Base-by-base conservation (phyloP, 2,113 vertebrate genomes). In the Anolis sagrei region DNA sequence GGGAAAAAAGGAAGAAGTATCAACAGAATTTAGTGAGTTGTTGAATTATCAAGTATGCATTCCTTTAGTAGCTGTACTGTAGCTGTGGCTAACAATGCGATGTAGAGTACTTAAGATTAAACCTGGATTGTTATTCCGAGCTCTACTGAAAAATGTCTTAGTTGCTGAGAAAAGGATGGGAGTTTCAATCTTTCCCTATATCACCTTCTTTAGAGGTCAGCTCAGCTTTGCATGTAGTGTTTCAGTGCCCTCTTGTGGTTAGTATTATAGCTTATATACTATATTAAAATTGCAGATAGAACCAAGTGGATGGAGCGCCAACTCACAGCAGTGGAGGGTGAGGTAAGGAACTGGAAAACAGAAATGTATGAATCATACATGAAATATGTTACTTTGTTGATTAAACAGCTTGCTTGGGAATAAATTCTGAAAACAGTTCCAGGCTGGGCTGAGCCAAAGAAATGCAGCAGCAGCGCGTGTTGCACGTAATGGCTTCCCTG, bases 331-430 rank as follows among this genome's bases (percentile, higher is more conserved):
- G 89, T 88, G 90, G 90, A 92, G 92, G 89, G 76, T 61, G 91
- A 91, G 94, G 94, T 95, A 94, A 95, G 94, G 86, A 94, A 87
- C 87, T 91, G 93, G 89, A 92, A 93, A 89, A 92, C 89, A 88
- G 75, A 88, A 91, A 93, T 92, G 91, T 92, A 92, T 93, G 94
- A 95, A 94, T 94, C 93, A 93, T 91, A 93, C 90, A 75, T 54
- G 70, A 86, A 86, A 92, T 93, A 92, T 92, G 91, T 95, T 94
- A 93, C 92, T 95, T 95, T 95, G 93, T 92, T 94, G 94, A 94
- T 92, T 92, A 93, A 94, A 94, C 92, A 95, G 93, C 92, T 94
- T 95, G 93, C 93, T 94, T 92, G 88, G 91, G 93, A 94, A 93
- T 94, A 93, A 92, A 91, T 92, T 95, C 90, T 88, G 88, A 88